Evolutionary conservation across 2,113 vertebrate genomes (phyloP).

Genomic region (Aepyceros melampus): DNA sequence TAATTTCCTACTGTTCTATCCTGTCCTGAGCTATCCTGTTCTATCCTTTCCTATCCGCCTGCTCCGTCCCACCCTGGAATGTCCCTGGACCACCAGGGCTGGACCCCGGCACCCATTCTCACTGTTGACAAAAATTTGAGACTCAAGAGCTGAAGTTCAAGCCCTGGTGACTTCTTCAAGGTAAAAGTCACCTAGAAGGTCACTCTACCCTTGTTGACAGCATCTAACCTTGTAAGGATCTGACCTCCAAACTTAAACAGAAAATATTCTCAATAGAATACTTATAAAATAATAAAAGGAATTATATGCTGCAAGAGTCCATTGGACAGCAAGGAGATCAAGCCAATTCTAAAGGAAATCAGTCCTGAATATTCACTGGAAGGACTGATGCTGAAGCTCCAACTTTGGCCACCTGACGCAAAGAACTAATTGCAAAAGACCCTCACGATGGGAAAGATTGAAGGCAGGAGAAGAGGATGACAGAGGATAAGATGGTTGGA

Average conservation of each 20-base stretch:
- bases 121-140: background rate
- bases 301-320: background rate
- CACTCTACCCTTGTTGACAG: background rate
- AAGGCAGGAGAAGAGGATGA: background rate
- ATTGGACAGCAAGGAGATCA: background rate
- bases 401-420: background rate
- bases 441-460: fast-evolving
- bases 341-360: background rate
- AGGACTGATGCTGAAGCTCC: background rate
- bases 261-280: background rate
- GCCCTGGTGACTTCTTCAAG: background rate
- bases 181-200: background rate
- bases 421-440: background rate
- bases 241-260: background rate
- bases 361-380: background rate
- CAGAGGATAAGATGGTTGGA: background rate
- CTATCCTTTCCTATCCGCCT: no score
- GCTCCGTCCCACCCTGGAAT: no score
- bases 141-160: background rate
- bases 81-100: no score
- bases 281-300: background rate
- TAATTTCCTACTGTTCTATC: no score
- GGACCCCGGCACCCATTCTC: no score
- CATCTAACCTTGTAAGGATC: background rate
- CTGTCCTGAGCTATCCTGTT: no score